These are phyloP conservation scores for Pseudomyrmex sp. DNA, from an alignment of 1,140 invertebrate genomes.

Conservation along the genomic window DNA sequence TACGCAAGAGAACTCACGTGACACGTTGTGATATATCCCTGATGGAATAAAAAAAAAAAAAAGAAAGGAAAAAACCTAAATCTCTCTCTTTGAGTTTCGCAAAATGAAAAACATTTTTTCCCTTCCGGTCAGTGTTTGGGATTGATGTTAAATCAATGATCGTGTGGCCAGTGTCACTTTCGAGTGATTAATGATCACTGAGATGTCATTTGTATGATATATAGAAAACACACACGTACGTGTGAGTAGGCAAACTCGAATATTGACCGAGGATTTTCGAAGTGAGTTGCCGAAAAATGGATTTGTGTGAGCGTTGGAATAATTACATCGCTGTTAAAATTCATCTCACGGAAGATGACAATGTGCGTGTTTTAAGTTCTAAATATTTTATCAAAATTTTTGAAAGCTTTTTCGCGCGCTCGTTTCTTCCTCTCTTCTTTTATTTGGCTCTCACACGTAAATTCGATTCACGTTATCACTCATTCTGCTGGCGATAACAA, in stretches of 20 bases:
- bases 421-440: no score
- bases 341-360: no score
- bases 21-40: slow-evolving; percentile 12
- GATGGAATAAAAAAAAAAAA: slow-evolving; percentile 2
- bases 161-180: not conserved
- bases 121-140: not conserved
- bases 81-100: not conserved
- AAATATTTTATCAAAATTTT: no score
- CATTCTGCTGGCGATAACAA: no score
- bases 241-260: not conserved
- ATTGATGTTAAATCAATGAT: slow-evolving; percentile 2
- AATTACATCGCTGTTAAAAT: no score
- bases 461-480: no score
- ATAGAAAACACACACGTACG: no score
- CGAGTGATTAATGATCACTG: not conserved
- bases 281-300: no score
- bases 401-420: no score
- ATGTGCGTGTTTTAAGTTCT: no score
- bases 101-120: not conserved
- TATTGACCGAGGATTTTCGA: not conserved
- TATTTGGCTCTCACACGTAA: no score
- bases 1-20: not conserved
- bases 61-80: not conserved
- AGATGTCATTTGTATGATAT: not conserved
- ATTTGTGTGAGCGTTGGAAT: no score